A percentile compares a stretch with the other conserved stretches of the same genome.
These are phyloP conservation scores for Platycheirus rosarum DNA, from an alignment of 2,888 invertebrate species.

Conservation along the genomic window DNA sequence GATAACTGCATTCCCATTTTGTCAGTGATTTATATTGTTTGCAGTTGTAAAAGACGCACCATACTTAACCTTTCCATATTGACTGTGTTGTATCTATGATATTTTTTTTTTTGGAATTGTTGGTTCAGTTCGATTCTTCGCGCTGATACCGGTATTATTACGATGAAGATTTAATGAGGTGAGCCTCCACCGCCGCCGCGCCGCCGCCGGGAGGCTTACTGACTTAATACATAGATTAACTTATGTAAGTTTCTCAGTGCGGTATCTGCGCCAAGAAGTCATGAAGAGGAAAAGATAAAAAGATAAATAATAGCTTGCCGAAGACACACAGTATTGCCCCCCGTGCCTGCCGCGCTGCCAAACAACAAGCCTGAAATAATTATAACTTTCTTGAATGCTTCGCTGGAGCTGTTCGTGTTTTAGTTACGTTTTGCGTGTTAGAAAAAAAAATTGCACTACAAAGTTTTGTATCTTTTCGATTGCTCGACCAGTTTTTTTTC, in stretches of 20 bases:
- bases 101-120: not conserved
- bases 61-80: constrained; percentile 47
- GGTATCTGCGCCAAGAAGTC: constrained; percentile 1
- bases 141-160: not conserved
- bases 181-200: constrained; percentile 14
- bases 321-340: constrained; percentile 14
- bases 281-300: constrained; percentile 49
- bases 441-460: constrained; percentile 24
- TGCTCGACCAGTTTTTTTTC: constrained; percentile 38
- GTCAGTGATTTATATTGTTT: constrained; percentile 49
- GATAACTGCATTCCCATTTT: constrained; percentile 49
- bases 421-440: constrained; percentile 27
- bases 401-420: constrained; percentile 48
- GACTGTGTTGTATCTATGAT: not conserved
- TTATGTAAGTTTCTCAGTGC: constrained; percentile 17
- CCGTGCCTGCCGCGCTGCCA: too few species aligned
- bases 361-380: constrained; percentile 38
- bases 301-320: constrained; percentile 54
- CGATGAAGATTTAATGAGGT: constrained; percentile 17
- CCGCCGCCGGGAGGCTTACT: constrained; percentile 16
- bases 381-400: constrained; percentile 72
- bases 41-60: not conserved
- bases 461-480: constrained; percentile 51
- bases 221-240: constrained; percentile 29
- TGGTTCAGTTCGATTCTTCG: constrained; percentile 1